Evolutionary conservation across 2,888 invertebrate species (phyloP).

Genomic region (Cantharis rustica): DNA sequence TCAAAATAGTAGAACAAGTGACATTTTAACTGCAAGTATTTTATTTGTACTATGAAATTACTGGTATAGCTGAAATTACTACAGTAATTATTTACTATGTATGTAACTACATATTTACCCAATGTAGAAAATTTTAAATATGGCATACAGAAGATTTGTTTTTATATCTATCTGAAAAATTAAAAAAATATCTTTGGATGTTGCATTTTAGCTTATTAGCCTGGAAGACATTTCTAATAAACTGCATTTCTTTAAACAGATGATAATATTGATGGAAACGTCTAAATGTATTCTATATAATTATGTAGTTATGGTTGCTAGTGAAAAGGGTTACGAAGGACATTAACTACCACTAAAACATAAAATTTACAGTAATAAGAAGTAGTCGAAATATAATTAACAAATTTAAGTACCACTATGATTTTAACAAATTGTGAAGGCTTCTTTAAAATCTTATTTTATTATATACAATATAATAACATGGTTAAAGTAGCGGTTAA

Average conservation of each 20-base stretch:
- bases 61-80: too few species aligned
- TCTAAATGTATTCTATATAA: conserved; percentile 1
- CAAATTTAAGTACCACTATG: conserved; percentile 16
- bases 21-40: too few species aligned
- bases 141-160: too few species aligned
- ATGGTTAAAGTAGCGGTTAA: conserved; percentile 26
- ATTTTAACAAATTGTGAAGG: conserved; percentile 18
- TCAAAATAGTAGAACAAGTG: too few species aligned
- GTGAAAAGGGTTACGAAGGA: conserved; percentile 8
- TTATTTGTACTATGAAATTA: too few species aligned
- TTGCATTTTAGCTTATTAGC: not conserved
- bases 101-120: too few species aligned
- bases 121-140: too few species aligned
- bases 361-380: conserved; percentile 3
- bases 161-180: too few species aligned
- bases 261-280: not conserved
- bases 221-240: not conserved
- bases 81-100: too few species aligned
- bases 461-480: conserved; percentile 11
- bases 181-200: not conserved
- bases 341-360: conserved; percentile 9
- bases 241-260: not conserved
- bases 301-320: conserved; percentile 6
- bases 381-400: conserved; percentile 26
- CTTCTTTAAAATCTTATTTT: not conserved